These are phyloP conservation scores for Drosophila saltans DNA, from an alignment of 1,140 invertebrate genomes.

Conservation along the genomic window DNA sequence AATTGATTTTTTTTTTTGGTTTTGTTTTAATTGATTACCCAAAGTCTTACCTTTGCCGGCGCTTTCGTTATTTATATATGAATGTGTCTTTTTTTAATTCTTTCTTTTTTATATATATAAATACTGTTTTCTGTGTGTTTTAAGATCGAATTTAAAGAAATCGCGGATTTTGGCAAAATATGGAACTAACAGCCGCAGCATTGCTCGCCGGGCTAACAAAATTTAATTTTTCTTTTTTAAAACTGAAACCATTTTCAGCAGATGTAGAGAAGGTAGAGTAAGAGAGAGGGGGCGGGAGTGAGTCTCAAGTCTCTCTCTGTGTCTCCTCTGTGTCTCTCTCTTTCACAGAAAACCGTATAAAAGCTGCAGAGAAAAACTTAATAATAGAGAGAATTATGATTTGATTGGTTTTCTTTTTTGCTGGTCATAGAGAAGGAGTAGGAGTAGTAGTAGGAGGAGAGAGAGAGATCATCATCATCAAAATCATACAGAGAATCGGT, in stretches of 20 bases:
- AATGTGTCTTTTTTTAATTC: slow-evolving; percentile 52
- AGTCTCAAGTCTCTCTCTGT: background rate
- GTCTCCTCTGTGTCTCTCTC: slow-evolving; percentile 11
- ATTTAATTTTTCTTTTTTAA: slow-evolving; percentile 46
- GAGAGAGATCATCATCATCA: slow-evolving; percentile 23
- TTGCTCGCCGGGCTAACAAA: slow-evolving; percentile 82
- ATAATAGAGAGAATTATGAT: slow-evolving; percentile 74
- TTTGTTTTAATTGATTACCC: slow-evolving; percentile 57
- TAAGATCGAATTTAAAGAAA: slow-evolving; percentile 76
- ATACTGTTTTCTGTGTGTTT: no score
- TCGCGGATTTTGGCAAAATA: slow-evolving; percentile 69
- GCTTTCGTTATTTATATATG: slow-evolving; percentile 58
- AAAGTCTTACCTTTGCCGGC: slow-evolving; percentile 72
- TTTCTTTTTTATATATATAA: slow-evolving; percentile 36
- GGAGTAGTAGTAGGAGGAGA: slow-evolving; percentile 24
- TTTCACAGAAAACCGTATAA: slow-evolving; percentile 67
- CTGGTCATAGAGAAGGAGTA: no score
- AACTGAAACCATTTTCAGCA: slow-evolving; percentile 25
- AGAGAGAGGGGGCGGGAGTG: slow-evolving; percentile 7
- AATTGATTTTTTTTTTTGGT: slow-evolving; percentile 29
- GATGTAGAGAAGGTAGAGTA: slow-evolving; percentile 49
- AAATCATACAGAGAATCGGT: slow-evolving; percentile 15
- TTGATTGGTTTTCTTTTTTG: slow-evolving; percentile 24
- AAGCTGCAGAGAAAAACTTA: slow-evolving; percentile 83
- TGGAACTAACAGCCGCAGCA: slow-evolving; percentile 77